Conservation (phyloP, 1,140 invertebrate species). For the Eriocheir sinensis region DNA sequence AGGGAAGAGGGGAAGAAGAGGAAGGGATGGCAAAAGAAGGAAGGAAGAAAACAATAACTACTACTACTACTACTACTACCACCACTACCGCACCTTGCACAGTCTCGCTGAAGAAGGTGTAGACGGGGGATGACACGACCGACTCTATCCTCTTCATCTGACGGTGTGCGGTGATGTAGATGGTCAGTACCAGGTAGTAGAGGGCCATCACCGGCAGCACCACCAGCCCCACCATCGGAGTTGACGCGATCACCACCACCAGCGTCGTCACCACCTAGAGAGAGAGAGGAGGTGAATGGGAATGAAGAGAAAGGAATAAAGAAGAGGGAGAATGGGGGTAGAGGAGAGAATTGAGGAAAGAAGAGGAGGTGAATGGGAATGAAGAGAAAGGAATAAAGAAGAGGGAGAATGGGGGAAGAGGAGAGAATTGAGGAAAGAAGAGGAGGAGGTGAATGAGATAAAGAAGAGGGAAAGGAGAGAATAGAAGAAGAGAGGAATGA, state of each 20-base stretch:
- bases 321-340: not conserved
- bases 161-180: slow-evolving; percentile 70
- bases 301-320: not conserved
- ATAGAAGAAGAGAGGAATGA: not conserved
- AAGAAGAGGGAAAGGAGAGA: not conserved
- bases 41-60: not conserved
- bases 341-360: not conserved
- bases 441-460: not conserved
- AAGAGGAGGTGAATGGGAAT: not conserved
- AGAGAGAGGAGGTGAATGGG: not conserved
- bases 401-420: not conserved
- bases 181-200: slow-evolving; percentile 60
- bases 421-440: not conserved
- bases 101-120: slow-evolving; percentile 72
- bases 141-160: slow-evolving; percentile 74
- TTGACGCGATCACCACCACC: slow-evolving; percentile 58
- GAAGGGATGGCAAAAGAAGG: not conserved
- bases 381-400: not conserved
- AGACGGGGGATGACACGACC: slow-evolving; percentile 69
- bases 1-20: not conserved
- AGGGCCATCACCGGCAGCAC: slow-evolving; percentile 61
- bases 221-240: slow-evolving; percentile 47
- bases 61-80: not conserved
- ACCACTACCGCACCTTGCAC: slow-evolving; percentile 27
- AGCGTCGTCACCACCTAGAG: slow-evolving; percentile 53